Evolutionary conservation across 1,140 invertebrate genomes (phyloP).

Genomic region (Kradibia gibbosae): DNA sequence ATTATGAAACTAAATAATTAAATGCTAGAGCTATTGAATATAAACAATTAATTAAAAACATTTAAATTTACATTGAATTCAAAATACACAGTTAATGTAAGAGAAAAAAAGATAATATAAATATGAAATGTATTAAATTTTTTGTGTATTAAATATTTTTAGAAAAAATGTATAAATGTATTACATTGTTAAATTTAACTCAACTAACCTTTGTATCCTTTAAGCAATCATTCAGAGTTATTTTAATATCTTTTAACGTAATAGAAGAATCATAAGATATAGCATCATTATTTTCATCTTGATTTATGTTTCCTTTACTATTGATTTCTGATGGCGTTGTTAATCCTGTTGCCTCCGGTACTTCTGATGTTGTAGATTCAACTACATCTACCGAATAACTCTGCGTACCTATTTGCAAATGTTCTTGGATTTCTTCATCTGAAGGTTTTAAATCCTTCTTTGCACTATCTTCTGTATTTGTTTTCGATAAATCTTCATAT

Average conservation of each 20-base stretch:
- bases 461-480: neutral
- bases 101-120: no score
- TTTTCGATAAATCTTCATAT: constrained; percentile 17
- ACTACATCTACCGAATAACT: constrained; percentile 58
- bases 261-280: constrained; percentile 61
- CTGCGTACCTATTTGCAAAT: constrained; percentile 52
- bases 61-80: no score
- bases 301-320: constrained; percentile 39
- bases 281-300: constrained; percentile 52
- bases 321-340: constrained; percentile 41
- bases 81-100: no score
- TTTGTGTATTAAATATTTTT: neutral
- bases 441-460: constrained; percentile 48
- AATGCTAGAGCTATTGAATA: no score
- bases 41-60: no score
- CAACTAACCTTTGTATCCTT: constrained; percentile 58
- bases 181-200: neutral
- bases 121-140: neutral
- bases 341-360: constrained; percentile 53
- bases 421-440: constrained; percentile 52
- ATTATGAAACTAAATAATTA: no score
- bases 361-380: constrained; percentile 61
- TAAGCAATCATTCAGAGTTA: constrained; percentile 65
- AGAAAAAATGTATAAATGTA: neutral
- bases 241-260: constrained; percentile 64